Base-by-base conservation (phyloP, 2,888 invertebrate species). In the Protonemura montana region DNA sequence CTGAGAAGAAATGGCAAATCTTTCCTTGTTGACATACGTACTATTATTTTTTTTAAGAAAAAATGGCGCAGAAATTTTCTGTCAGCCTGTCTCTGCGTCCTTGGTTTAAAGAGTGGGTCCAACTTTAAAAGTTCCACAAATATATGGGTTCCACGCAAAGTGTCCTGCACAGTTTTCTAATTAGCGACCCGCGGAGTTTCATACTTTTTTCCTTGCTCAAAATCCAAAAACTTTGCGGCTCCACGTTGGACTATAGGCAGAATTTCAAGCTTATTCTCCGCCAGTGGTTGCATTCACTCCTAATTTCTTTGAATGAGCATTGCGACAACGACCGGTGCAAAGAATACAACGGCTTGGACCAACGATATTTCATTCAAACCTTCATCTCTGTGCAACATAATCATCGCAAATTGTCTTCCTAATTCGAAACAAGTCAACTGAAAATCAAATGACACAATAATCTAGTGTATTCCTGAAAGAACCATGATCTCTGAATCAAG, bases 301-400 rank as follows among this genome's bases (percentile, higher is more conserved):
- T 59, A 59, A 59, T 59, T 59, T 59, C 13, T 59, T 21, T 59
- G 59, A 59, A 10, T 59, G 59, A 13, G 21, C 7, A 59, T 21
- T 10, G 59, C 59, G 59, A 59, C 21, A 21, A 59, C 59, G 59
- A 59, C 59, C 59, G 59, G 7, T 21, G 13, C 59, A 59, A 59
- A 59, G 59, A 59, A 59, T 59, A 59, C 59, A 59, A 59, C 59
- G 59, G 59, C 59, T 59, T 59, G 59, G 59, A 21, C 59, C 59
- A 59, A 59, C 59, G 59, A 59, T 21, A 7, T 59, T 59, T 21
- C 59, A 16, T 59, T 59, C 59, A 59, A 59, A 59, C 59, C 59
- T 16, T 59, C 59, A 59, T 16, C 59, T 59, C 59, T 59, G 59
- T 59, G 59, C 59, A 59, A 59, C 59, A 59, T 21, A 7, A 59